Evolutionary conservation across 2,797 vertebrate species (phyloP).

Genomic region (Myotis myotis): DNA sequence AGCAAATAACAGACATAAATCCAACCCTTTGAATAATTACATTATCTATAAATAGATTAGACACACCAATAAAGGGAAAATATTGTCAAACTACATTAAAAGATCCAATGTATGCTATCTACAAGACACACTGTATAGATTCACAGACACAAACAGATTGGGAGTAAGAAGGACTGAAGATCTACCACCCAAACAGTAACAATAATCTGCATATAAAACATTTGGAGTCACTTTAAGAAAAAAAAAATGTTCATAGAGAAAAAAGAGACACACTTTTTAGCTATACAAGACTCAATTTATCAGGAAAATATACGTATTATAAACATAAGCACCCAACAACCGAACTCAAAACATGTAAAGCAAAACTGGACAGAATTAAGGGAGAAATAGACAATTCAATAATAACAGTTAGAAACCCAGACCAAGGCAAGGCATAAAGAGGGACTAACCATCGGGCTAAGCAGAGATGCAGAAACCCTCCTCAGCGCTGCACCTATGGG

Average conservation of each 20-base stretch:
- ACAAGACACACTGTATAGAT: background rate
- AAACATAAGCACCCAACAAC: background rate
- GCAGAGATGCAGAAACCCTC: conserved; percentile 60
- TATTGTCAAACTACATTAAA: background rate
- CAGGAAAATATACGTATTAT: background rate
- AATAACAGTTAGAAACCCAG: conserved; percentile 10
- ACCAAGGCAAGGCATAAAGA: conserved; percentile 64
- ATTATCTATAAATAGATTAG: conserved; percentile 19
- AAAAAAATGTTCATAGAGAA: background rate
- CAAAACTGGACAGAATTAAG: background rate
- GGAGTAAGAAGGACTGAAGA: background rate
- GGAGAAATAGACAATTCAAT: background rate
- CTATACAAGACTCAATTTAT: background rate
- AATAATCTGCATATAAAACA: background rate
- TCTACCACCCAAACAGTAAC: background rate
- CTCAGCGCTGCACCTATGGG: background rate
- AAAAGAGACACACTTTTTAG: background rate
- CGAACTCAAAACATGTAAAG: background rate
- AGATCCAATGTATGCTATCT: background rate
- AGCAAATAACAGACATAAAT: background rate
- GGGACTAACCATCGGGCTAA: conserved; percentile 67
- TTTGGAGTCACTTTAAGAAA: background rate
- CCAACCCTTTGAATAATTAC: background rate
- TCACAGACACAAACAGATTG: background rate
- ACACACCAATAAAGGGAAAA: background rate